Base-by-base conservation (phyloP, 2,888 invertebrate species). In the Heliconius sara region DNA sequence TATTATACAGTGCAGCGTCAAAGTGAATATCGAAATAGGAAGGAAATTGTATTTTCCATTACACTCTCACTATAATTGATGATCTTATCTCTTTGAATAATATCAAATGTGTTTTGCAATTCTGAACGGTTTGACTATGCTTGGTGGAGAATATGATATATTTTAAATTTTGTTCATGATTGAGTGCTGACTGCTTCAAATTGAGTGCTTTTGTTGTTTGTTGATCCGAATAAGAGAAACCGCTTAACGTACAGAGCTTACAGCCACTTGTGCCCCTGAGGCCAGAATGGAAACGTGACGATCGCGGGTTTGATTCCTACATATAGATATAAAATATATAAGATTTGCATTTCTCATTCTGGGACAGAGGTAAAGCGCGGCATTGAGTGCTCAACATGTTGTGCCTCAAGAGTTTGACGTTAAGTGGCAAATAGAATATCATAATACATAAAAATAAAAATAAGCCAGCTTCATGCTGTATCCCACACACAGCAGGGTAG, bases 41-140 rank as follows among this genome's bases (percentile, higher is more conserved):
- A 81, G 81, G 82, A 83, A 82, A 83, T 83, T 82, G 79, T 83
- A 81, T 81, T 80, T 78, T 57, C 79, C 67, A 76, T 80, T 65
- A 65, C 81, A 78, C 81, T 81, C 82, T 81, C 80, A 80, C 72
- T 77, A 77, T 82, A 83, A 80, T 82, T 82, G 82, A 80, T 83
- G 82, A 81, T 82, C 81, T 68, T 83, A 77, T 80, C 76, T 71
- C 43, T 75, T 47, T n/a, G 60, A 25, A 65, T 65, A 22, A 43
- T 27, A 25, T 75, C 43, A 47, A 43, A 75, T 9, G n/a, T 73
- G 57, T 30, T 68, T 34, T n/a, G 39, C 13, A 16, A 25, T 70
- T 70, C 70, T 43, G n/a, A n/a, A 57, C n/a, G 34, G 57, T 72
- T 72, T 72, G 60, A 30, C 34, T 34, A 9, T 52, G 47, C 10